Conservation (phyloP, 1,140 invertebrate species). For the Galleria mellonella region DNA sequence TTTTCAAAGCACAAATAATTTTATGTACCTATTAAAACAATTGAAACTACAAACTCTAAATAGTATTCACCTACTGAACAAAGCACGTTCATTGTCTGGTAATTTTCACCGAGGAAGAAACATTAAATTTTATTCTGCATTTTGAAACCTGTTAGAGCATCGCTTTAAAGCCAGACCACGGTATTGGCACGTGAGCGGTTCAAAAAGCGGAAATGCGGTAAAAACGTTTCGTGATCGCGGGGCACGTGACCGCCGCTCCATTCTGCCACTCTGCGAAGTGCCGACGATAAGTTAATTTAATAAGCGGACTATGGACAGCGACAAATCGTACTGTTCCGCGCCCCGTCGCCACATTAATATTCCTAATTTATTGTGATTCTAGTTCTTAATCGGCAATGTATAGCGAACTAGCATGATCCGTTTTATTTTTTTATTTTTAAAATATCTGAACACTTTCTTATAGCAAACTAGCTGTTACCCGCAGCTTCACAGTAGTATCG, state of each 20-base stretch:
- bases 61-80: too few species aligned
- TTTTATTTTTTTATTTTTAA: neutral
- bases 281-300: conserved; percentile 16
- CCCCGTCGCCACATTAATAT: neutral
- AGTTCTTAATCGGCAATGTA: neutral
- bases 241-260: conserved; percentile 34
- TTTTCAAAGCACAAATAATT: too few species aligned
- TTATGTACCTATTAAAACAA: too few species aligned
- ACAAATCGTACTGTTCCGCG: neutral
- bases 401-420: neutral
- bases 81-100: too few species aligned
- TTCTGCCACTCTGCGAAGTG: neutral
- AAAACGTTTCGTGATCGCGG: conserved; percentile 49
- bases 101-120: too few species aligned
- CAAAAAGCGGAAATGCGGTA: conserved; percentile 45
- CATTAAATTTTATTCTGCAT: too few species aligned
- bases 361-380: neutral
- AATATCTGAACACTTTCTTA: too few species aligned
- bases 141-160: too few species aligned
- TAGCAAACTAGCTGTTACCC: too few species aligned
- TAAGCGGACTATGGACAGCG: conserved; percentile 1
- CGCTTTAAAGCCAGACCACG: neutral
- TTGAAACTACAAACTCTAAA: too few species aligned
- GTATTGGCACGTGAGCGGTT: conserved; percentile 16
- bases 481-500: too few species aligned